Evolutionary conservation across 2,113 vertebrate genomes (phyloP).

Genomic region (Lates calcarifer): DNA sequence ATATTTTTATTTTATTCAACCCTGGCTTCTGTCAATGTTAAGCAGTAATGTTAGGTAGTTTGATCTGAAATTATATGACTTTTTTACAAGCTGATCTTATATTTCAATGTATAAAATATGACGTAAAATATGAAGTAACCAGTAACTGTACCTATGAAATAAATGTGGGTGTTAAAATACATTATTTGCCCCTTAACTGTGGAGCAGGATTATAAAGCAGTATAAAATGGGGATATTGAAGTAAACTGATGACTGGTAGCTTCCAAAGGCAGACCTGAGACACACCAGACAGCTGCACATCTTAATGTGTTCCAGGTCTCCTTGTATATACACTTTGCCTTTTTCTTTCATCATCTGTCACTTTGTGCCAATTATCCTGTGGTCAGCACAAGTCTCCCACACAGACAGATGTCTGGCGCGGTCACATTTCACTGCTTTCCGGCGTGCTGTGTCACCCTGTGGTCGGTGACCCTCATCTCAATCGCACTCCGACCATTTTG

Average conservation of each 20-base stretch:
- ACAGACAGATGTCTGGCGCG: slow-evolving; percentile 69
- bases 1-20: too few species aligned
- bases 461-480: slow-evolving; percentile 67
- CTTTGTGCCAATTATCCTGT: slow-evolving; percentile 51
- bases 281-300: slow-evolving; percentile 44
- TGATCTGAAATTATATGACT: background rate
- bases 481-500: slow-evolving; percentile 49
- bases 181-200: background rate
- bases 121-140: background rate
- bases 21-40: too few species aligned
- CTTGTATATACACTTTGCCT: slow-evolving; percentile 1
- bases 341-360: slow-evolving; percentile 44
- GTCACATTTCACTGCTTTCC: slow-evolving; percentile 74
- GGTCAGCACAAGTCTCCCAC: slow-evolving; percentile 29
- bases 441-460: slow-evolving; percentile 61
- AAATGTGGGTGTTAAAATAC: background rate
- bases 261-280: slow-evolving; percentile 18
- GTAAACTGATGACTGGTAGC: slow-evolving; percentile 3
- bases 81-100: background rate
- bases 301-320: slow-evolving; percentile 57
- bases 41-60: background rate
- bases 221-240: background rate
- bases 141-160: background rate
- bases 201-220: background rate
- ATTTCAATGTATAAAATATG: background rate